These are phyloP conservation scores for Zosterops lateralis DNA, from an alignment of 2,113 vertebrate species.

Conservation along the genomic window DNA sequence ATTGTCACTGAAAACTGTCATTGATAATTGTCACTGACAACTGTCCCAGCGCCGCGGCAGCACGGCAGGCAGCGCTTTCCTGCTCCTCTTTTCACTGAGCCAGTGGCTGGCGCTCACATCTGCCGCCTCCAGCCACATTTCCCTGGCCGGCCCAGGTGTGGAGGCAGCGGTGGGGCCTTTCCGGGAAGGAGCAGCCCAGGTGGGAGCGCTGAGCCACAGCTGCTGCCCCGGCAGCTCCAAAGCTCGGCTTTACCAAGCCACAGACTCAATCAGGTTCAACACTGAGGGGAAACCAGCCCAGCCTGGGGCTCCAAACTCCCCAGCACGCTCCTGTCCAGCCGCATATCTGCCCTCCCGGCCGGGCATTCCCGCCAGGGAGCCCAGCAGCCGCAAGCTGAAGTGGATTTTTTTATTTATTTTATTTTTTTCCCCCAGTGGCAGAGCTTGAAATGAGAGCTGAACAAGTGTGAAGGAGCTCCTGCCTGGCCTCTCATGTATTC, in stretches of 20 bases:
- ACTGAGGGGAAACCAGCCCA: background rate
- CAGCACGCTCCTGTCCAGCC: background rate
- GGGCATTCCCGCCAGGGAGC: background rate
- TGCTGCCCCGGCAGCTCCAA: background rate
- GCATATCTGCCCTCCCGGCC: background rate
- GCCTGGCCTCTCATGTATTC: conserved; percentile 47
- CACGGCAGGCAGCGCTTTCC: rapidly evolving
- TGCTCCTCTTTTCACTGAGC: background rate
- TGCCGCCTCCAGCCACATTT: background rate
- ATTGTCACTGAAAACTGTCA: background rate
- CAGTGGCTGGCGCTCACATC: background rate
- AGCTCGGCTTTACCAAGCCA: background rate
- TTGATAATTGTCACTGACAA: background rate
- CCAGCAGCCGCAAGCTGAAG: rapidly evolving
- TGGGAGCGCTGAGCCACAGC: background rate
- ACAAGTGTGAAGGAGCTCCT: background rate
- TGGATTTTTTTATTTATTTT: background rate
- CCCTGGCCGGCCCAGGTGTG: background rate
- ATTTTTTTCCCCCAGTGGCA: background rate
- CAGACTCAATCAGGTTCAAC: background rate
- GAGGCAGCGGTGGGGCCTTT: background rate
- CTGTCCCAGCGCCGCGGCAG: background rate
- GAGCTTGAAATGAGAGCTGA: conserved; percentile 38
- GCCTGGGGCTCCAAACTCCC: rapidly evolving
- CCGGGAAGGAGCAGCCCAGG: background rate